phyloP scores from a whole-genome alignment of 2,888 invertebrate species.

The Patella depressa region DNA sequence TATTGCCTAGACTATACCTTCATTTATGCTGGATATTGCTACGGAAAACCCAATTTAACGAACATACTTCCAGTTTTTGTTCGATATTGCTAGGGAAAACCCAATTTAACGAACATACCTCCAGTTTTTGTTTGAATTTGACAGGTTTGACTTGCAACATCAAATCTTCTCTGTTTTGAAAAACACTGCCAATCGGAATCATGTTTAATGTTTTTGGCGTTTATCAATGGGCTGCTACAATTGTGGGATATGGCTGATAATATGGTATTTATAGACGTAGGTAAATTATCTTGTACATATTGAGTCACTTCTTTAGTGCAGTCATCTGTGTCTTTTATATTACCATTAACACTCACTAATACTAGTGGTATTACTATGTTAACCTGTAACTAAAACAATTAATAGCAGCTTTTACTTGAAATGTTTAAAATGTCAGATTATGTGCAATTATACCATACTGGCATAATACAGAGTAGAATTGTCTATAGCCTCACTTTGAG shows the following conservation, averaged over 20 bases:
- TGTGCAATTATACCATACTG: no score
- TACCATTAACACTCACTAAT: conserved; percentile 22
- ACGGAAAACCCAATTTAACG: no score
- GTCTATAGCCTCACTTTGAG: no score
- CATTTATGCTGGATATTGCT: no score
- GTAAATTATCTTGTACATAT: not conserved
- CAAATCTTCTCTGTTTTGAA: not conserved
- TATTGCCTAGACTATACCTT: no score
- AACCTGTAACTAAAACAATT: conserved; percentile 17
- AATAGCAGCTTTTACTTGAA: no score
- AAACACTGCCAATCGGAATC: not conserved
- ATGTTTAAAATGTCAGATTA: no score
- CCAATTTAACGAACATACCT: no score
- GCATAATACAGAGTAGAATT: no score
- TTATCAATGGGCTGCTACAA: not conserved
- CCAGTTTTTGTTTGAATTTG: not conserved
- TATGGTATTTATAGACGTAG: not conserved
- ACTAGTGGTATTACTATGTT: conserved; percentile 24
- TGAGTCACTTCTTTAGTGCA: not conserved
- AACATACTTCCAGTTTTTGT: not conserved
- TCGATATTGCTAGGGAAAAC: not conserved
- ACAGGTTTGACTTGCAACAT: not conserved
- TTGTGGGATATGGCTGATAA: not conserved
- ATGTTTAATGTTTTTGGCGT: not conserved
- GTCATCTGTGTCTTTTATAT: conserved; percentile 10